Evolutionary conservation across 1,140 invertebrate species (phyloP), one percentile per base, ranked within the genome.

Genomic region (Bathynomus jamesi): DNA sequence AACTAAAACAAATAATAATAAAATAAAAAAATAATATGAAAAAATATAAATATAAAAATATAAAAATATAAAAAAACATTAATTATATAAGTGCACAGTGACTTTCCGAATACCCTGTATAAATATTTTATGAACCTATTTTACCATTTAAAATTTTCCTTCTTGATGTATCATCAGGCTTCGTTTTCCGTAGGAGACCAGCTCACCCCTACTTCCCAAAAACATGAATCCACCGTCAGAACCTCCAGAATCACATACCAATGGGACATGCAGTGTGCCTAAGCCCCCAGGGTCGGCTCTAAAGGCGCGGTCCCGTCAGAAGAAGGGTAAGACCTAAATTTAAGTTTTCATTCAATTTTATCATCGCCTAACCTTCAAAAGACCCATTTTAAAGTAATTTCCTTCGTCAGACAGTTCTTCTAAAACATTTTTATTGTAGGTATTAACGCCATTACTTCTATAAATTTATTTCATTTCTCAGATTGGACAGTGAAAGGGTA

Each of bases 151-250:
- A 28, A 0, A 32, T 31, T 66, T 1, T 11, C 29, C 10, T 28
- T 30, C 24, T 24, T 28, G 17, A 17, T 25, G 11, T 71, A 32
- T 61, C 13, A 32, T n/a, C 21, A 7, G 24, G 28, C 60, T 62
- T 11, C 28, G 10, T 63, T 31, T 8, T 30, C 40, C 8, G 21
- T 10, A 28, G 65, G 28, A 7, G 28, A n/a, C 28, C 61, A 63
- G 67, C 27, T 68, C 62, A 69, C 24, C 62, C 30, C 28, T 63
- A 69, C 27, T 3, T 46, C 32, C 46, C 21, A 28, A 10, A 40
- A 40, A 17, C 28, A 76, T 76, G 75, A 76, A 76, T 62, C 75
- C 75, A 21, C 61, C 69, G 4, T 61, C 65, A 7, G 75, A 76
- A 62, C 65, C 75, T 21, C 70, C 71, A 3, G 75, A 76, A 24